Conservation (phyloP, 1,140 invertebrate species). For the Drosophila pandora region DNA sequence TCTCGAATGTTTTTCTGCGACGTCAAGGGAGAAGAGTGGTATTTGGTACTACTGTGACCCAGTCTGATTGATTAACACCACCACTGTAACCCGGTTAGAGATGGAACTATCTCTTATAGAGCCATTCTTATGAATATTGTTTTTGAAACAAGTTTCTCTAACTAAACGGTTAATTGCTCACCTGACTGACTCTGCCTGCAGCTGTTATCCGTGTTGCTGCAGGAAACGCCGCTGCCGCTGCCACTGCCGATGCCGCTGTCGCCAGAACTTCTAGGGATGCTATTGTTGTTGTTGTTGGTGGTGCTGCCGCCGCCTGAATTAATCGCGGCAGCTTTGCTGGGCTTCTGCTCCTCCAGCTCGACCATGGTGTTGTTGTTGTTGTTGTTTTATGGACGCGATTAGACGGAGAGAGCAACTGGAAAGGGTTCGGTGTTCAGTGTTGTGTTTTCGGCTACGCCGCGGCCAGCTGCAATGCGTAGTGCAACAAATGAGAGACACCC, state of each 20-base stretch:
- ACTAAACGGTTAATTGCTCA: slow-evolving; percentile 48
- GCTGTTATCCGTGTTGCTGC: slow-evolving; percentile 78
- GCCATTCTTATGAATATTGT: neutral
- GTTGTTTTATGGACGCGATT: slow-evolving; percentile 14
- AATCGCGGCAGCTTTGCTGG: slow-evolving; percentile 48
- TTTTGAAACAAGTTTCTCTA: neutral
- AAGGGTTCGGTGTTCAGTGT: slow-evolving; percentile 33
- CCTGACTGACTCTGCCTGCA: slow-evolving; percentile 79
- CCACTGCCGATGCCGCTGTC: slow-evolving; percentile 61
- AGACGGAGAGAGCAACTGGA: slow-evolving; percentile 30
- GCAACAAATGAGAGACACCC: slow-evolving; percentile 57
- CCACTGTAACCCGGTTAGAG: neutral
- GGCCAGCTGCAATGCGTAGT: slow-evolving; percentile 58
- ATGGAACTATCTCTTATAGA: too few relatives aligned
- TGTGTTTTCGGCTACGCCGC: slow-evolving; percentile 50
- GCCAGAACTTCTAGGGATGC: slow-evolving; percentile 59
- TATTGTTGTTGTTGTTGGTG: slow-evolving; percentile 33
- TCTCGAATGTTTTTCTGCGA: slow-evolving; percentile 36
- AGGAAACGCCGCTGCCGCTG: slow-evolving; percentile 66
- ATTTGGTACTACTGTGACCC: slow-evolving; percentile 14
- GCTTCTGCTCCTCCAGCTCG: slow-evolving; percentile 72
- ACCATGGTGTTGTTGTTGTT: slow-evolving; percentile 59
- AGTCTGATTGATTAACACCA: slow-evolving; percentile 38
- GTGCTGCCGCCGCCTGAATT: slow-evolving; percentile 26
- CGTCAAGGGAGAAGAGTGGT: slow-evolving; percentile 37